Evolutionary conservation across 2,113 vertebrate species (phyloP), one percentile per base, ranked within the genome.

Genomic region (Numenius arquata): DNA sequence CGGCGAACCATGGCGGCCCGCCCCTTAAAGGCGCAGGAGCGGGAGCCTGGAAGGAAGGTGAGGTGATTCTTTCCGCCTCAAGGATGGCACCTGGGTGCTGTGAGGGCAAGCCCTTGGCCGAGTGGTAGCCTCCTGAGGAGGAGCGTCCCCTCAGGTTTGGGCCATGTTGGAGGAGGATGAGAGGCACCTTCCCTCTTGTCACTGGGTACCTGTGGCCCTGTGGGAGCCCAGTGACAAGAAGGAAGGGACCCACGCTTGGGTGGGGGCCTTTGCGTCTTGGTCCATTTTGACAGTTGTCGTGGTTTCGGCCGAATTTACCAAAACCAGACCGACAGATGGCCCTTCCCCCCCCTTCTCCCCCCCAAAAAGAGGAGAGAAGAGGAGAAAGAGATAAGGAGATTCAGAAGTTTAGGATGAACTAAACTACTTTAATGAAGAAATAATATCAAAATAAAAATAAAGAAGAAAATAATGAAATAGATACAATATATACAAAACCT

Each of bases 1-100:
- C 14, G 22, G 80, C 14, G 18, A 13, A 11, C 15, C 13, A 29
- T 2, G 12, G 6, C 4, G 56, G 40, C 73, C 86, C 63, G 82
- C 89, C 92, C 58, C 74, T 93, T 94, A 95, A 96, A 95, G 90
- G 61, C 50, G 19, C 80, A 32, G 66, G 30, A 5, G 36, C 7
- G 38, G 5, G 11, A 22, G 12, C 30, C 12, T 0, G 1, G 8
- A 2, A 4, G 12, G 26, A 8, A 1, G 0, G 30, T 3, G 67
- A 12, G 23, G 23, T 1, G 43, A 1, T 9, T 26, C 4, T 32
- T n/a, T 17, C 3, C 3, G 61, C 61, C n/a, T 15, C 30, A 0
- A 4, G 2, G 23, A 0, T 3, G 8, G 20, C 14, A 5, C 6
- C 16, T 5, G 25, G 5, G 36, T 0, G 6, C 7, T 2, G 17